phyloP scores from a whole-genome alignment of 2,113 vertebrate species.

The Calidris pugnax region DNA sequence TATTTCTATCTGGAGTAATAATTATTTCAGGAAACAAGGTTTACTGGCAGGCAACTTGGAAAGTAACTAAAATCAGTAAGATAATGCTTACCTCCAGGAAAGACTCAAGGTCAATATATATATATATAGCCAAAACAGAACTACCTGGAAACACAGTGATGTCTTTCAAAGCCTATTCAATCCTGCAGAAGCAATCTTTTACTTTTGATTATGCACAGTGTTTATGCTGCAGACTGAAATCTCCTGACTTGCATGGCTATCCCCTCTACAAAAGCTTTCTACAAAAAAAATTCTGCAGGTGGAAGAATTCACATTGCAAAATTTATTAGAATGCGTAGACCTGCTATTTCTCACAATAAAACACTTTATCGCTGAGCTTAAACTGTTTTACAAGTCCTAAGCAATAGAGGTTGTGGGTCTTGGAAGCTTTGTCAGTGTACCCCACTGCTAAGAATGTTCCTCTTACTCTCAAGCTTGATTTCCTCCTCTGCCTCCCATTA shows the following conservation, averaged over 20 bases:
- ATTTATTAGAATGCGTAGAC: background rate
- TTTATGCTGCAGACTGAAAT: background rate
- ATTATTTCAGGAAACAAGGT: background rate
- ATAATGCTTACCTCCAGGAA: background rate
- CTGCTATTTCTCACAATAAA: background rate
- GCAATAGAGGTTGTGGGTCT: background rate
- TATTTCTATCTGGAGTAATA: background rate
- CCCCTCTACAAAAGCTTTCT: background rate
- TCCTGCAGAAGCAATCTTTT: background rate
- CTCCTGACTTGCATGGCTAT: background rate
- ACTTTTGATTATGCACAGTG: background rate
- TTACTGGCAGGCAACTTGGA: background rate
- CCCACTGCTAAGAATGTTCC: background rate
- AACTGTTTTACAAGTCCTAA: background rate
- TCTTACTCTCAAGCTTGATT: background rate
- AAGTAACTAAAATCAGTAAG: background rate
- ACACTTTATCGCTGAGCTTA: background rate
- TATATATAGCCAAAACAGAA: background rate
- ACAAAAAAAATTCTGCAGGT: background rate
- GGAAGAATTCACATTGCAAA: background rate
- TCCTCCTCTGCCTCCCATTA: background rate
- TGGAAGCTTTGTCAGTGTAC: background rate
- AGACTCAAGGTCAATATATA: background rate
- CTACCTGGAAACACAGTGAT: background rate
- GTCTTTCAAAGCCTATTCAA: background rate